phyloP scores from a whole-genome alignment of 2,113 vertebrate genomes.

The Oncorhynchus kisutch region DNA sequence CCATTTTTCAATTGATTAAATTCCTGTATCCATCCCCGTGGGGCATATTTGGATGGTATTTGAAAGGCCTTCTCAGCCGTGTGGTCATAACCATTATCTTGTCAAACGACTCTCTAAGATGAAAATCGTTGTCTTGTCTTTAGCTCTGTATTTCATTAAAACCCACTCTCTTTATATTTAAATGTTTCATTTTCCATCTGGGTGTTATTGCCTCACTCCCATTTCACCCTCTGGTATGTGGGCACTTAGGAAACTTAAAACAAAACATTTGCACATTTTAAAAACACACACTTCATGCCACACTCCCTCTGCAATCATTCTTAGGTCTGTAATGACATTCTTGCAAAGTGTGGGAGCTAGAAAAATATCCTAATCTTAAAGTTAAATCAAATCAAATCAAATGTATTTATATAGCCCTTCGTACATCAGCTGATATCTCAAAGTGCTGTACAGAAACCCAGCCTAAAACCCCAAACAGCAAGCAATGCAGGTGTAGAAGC shows the following conservation, averaged over 20 bases:
- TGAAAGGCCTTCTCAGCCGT: slow-evolving; percentile 22
- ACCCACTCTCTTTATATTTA: neutral
- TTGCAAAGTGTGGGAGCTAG: slow-evolving; percentile 14
- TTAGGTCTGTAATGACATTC: neutral
- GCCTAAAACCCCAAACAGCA: too few relatives aligned
- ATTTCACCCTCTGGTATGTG: slow-evolving; percentile 3
- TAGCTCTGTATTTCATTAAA: neutral
- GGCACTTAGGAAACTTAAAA: neutral
- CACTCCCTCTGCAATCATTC: neutral
- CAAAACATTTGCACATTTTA: neutral
- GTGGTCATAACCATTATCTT: slow-evolving; percentile 28
- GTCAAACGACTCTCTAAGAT: slow-evolving; percentile 23
- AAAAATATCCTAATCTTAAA: too few relatives aligned
- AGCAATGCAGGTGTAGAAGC: too few relatives aligned
- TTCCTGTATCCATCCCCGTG: neutral
- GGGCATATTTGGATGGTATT: slow-evolving; percentile 17
- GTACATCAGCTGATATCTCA: too few relatives aligned
- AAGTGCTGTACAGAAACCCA: too few relatives aligned
- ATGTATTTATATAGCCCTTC: too few relatives aligned
- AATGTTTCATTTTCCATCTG: neutral
- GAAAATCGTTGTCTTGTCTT: neutral
- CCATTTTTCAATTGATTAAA: neutral
- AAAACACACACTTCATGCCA: neutral
- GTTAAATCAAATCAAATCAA: too few relatives aligned
- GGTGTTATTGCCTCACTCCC: neutral